Conservation (phyloP, 2,797 vertebrate species). For the Okamejei kenojei region DNA sequence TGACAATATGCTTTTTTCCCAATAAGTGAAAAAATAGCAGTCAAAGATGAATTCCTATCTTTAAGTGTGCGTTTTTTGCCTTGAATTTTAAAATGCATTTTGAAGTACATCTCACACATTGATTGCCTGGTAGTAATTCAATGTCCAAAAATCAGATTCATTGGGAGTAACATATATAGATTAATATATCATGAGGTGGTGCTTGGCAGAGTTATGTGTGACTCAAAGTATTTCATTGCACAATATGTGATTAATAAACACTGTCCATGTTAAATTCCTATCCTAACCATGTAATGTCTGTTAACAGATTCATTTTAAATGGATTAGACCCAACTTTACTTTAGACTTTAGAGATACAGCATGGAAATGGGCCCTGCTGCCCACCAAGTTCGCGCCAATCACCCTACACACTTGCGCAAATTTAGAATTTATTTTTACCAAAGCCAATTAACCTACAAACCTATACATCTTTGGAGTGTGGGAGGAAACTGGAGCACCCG, state of each 20-base stretch:
- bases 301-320: background rate
- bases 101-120: conserved; percentile 15
- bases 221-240: conserved; percentile 5
- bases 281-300: background rate
- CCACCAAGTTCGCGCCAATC: too few species aligned
- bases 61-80: conserved; percentile 26
- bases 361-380: too few species aligned
- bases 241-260: conserved; percentile 17
- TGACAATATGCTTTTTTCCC: background rate
- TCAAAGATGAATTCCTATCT: conserved; percentile 30
- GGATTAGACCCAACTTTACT: background rate
- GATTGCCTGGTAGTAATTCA: background rate
- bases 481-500: too few species aligned
- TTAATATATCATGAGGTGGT: conserved; percentile 18
- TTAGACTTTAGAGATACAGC: too few species aligned
- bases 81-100: conserved; percentile 30
- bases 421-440: too few species aligned
- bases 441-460: too few species aligned
- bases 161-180: background rate
- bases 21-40: conserved; percentile 25
- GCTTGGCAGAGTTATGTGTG: conserved; percentile 10
- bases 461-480: too few species aligned
- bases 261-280: background rate
- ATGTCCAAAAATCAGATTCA: conserved; percentile 9
- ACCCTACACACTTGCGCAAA: too few species aligned